Conservation (phyloP, 2,797 vertebrate species). For the Todus mexicanus region DNA sequence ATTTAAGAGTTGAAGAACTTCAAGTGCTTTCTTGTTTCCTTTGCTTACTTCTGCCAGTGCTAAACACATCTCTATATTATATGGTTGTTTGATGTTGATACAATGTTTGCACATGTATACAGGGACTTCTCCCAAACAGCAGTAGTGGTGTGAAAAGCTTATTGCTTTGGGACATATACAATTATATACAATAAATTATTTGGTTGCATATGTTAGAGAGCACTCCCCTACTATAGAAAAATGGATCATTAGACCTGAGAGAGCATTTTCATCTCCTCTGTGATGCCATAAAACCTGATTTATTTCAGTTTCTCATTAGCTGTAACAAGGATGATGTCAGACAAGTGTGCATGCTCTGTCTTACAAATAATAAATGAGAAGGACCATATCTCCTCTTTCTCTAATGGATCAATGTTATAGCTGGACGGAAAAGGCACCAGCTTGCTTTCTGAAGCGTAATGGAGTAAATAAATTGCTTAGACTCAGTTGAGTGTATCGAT, state of each 20-base stretch:
- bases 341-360: not conserved
- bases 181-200: not conserved
- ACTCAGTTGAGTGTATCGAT: not conserved
- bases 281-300: not conserved
- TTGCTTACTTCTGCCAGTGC: not conserved
- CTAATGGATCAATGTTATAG: not conserved
- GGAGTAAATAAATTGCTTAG: not conserved
- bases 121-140: not conserved
- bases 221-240: not conserved
- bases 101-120: fast-evolving
- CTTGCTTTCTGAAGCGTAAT: not conserved
- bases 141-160: not conserved
- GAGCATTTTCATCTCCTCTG: not conserved
- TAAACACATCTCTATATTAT: not conserved
- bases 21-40: not conserved
- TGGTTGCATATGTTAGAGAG: not conserved
- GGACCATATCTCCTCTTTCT: not conserved
- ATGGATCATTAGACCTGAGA: not conserved
- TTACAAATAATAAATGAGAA: constrained; percentile 15
- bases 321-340: constrained; percentile 14
- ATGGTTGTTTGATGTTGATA: not conserved
- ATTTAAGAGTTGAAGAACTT: not conserved
- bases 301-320: constrained; percentile 7
- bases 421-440: not conserved
- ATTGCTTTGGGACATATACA: not conserved